phyloP scores from a whole-genome alignment of 1,140 invertebrate genomes.

The Drosophila nebulosa region DNA sequence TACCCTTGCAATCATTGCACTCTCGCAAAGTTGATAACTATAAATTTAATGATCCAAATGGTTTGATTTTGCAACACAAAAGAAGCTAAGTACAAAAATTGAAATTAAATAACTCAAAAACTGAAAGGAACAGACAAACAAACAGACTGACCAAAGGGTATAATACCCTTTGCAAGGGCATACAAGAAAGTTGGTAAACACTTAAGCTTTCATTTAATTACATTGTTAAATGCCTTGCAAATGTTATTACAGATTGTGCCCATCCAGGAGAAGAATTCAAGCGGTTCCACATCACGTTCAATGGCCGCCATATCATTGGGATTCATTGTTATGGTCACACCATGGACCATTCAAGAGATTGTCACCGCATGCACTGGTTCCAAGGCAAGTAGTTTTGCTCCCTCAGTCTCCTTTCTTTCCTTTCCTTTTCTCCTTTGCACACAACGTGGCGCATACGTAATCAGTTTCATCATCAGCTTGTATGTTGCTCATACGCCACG shows the following conservation, averaged over 20 bases:
- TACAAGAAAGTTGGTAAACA: not conserved
- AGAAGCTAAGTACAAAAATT: no score
- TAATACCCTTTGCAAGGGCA: no score
- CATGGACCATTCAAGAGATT: slow-evolving; percentile 93
- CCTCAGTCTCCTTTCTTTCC: not conserved
- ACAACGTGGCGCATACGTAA: slow-evolving; percentile 59
- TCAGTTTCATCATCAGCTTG: slow-evolving; percentile 18
- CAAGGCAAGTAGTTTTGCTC: slow-evolving; percentile 81
- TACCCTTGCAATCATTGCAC: no score
- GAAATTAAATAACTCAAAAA: no score
- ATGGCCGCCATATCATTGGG: slow-evolving; percentile 94
- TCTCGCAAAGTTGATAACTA: no score
- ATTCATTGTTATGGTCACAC: slow-evolving; percentile 93
- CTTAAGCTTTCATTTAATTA: slow-evolving; percentile 25
- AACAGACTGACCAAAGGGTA: no score
- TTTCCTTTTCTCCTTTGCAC: not conserved
- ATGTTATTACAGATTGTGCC: slow-evolving; percentile 83
- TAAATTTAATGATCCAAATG: no score
- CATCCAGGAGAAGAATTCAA: slow-evolving; percentile 87
- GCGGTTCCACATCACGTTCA: slow-evolving; percentile 89
- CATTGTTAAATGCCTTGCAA: slow-evolving; percentile 2
- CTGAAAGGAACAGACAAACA: no score
- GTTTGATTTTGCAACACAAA: no score
- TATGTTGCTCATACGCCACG: slow-evolving; percentile 34
- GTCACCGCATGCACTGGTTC: slow-evolving; percentile 92